Evolutionary conservation across 2,797 vertebrate species (phyloP).

Genomic region (Neosilurus hyrtlii): DNA sequence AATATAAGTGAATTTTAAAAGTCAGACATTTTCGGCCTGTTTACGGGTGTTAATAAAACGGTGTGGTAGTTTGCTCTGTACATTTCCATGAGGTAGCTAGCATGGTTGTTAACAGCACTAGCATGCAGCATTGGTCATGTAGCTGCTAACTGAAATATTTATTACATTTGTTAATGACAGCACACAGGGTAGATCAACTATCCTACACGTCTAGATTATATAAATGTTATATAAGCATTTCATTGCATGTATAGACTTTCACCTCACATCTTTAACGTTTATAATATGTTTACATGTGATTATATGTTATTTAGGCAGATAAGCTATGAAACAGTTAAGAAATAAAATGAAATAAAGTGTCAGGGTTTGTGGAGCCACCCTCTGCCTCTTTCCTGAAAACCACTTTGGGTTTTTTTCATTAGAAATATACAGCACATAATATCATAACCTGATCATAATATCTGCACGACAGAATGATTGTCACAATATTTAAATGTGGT

Average conservation of each 20-base stretch:
- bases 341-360: not conserved
- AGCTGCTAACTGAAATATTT: not conserved
- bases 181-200: not conserved
- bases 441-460: not conserved
- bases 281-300: not conserved
- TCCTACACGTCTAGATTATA: not conserved
- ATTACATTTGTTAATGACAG: not conserved
- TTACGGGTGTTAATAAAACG: not conserved
- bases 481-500: not conserved
- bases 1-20: not conserved
- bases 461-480: not conserved
- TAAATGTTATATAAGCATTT: not conserved
- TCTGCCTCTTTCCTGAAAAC: not conserved
- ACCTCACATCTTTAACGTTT: not conserved
- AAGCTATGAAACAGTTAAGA: not conserved
- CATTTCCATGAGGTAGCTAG: not conserved
- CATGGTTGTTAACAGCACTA: not conserved
- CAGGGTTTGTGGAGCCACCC: not conserved
- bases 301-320: not conserved
- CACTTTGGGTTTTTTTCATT: not conserved
- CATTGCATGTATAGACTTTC: not conserved
- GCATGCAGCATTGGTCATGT: not conserved
- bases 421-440: no score
- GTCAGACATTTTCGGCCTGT: fast-evolving
- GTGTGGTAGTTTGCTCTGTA: conserved; percentile 2